These are phyloP conservation scores for Nautilus pompilius DNA, from an alignment of 1,140 invertebrate species.

Conservation along the genomic window DNA sequence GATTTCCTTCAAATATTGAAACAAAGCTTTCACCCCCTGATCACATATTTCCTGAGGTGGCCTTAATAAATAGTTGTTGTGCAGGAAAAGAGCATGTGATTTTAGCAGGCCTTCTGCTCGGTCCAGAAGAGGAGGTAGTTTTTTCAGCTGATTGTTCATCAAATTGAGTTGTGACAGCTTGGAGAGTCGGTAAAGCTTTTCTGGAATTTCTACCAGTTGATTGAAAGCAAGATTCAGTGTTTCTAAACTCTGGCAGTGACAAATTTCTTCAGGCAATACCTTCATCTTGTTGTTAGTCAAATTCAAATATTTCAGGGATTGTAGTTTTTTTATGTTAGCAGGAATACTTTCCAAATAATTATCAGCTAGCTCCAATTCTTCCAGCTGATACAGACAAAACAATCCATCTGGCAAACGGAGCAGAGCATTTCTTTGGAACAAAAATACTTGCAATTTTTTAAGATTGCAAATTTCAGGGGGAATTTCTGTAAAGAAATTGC, in stretches of 20 bases:
- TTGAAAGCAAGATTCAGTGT: slow-evolving; percentile 34
- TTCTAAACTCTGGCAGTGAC: slow-evolving; percentile 24
- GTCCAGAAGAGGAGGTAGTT: slow-evolving; percentile 42
- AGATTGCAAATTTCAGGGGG: slow-evolving; percentile 36
- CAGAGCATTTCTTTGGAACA: slow-evolving; percentile 44
- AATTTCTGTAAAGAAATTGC: slow-evolving; percentile 46
- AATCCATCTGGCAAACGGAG: slow-evolving; percentile 38
- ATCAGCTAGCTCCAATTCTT: slow-evolving; percentile 42
- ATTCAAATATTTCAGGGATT: slow-evolving; percentile 30
- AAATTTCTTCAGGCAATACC: slow-evolving; percentile 38
- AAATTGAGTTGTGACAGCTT: slow-evolving; percentile 35
- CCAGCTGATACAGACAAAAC: slow-evolving; percentile 39
- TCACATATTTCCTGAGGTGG: slow-evolving; percentile 48
- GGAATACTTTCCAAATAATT: slow-evolving; percentile 46
- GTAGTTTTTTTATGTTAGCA: slow-evolving; percentile 25
- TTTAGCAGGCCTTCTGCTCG: slow-evolving; percentile 33
- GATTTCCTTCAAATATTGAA: slow-evolving; percentile 31
- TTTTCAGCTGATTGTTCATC: slow-evolving; percentile 43
- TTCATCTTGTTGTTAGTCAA: slow-evolving; percentile 36
- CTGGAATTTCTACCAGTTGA: slow-evolving; percentile 29
- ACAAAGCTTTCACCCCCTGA: slow-evolving; percentile 34
- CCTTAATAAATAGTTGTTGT: slow-evolving; percentile 35
- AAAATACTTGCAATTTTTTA: slow-evolving; percentile 34
- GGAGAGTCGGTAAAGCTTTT: slow-evolving; percentile 31
- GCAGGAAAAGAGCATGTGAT: slow-evolving; percentile 29